A percentile compares a stretch with the other conserved stretches of the same genome.
Evolutionary conservation across 1,140 invertebrate species (phyloP).

Genomic region (Calliopsis andreniformis): DNA sequence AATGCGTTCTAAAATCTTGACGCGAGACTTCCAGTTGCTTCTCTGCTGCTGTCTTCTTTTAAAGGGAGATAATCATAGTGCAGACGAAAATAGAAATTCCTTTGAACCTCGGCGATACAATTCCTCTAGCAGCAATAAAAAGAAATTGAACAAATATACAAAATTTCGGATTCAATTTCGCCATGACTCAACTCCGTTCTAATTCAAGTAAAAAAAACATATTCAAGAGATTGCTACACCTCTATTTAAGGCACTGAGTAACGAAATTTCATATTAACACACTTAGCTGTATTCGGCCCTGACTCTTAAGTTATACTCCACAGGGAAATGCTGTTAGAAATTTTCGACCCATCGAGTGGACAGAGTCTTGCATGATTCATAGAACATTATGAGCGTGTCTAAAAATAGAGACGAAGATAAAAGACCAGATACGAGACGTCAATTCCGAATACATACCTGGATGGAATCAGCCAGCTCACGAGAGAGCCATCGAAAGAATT

Average conservation of each 20-base stretch:
- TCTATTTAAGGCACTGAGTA: too few relatives aligned
- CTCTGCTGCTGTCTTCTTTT: conserved; percentile 14
- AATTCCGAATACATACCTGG: too few relatives aligned
- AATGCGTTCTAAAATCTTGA: conserved; percentile 53
- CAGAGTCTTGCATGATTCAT: too few relatives aligned
- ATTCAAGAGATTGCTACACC: neutral
- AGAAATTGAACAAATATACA: neutral
- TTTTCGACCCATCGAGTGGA: too few relatives aligned
- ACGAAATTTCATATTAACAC: too few relatives aligned
- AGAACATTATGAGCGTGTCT: too few relatives aligned
- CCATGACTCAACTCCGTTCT: neutral
- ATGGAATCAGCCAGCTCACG: too few relatives aligned
- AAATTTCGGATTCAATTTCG: neutral
- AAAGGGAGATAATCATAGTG: neutral
- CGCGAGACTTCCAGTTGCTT: conserved; percentile 7
- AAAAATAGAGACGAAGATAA: too few relatives aligned
- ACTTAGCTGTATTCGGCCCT: too few relatives aligned
- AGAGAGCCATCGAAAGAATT: neutral
- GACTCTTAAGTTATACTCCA: too few relatives aligned
- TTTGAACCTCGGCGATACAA: conserved; percentile 29
- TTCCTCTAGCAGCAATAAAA: neutral
- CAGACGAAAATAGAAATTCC: conserved; percentile 39
- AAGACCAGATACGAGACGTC: too few relatives aligned
- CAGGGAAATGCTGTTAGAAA: too few relatives aligned
- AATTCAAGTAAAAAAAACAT: neutral